Evolutionary conservation across 2,797 vertebrate genomes (phyloP), one percentile per base, ranked within the genome.

Genomic region (Cygnus olor): DNA sequence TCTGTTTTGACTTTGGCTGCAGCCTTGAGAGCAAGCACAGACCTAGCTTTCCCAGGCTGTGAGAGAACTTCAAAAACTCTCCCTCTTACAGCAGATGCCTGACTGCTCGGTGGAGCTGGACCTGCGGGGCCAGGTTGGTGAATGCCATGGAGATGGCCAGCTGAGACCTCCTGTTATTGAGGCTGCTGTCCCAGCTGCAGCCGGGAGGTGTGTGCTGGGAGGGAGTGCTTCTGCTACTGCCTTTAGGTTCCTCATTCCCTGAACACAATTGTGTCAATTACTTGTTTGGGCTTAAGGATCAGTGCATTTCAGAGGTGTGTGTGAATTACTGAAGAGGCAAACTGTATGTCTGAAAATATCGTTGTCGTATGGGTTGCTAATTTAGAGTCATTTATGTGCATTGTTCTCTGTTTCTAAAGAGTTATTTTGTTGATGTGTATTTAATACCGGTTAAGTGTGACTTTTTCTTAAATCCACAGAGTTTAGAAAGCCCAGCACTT

Each of bases 401-500:
- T 49, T 42, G 16, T 82, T 73, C 77, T 77, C 47, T 79, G 53
- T 78, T 91, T 78, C 45, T 30, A 3, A 77, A 40, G 74, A 64
- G 7, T 49, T 70, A 16, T 25, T 63, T 38, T 72, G 78, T 17
- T 79, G 11, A 18, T 34, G 32, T 20, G 0, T 65, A 14, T 49
- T 71, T 83, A 16, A 20, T 70, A 44, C 54, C 84, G 25, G 57
- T 32, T 25, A 66, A 76, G 12, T 8, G 7, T 80, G 38, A 79
- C 49, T 94, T 95, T 73, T 80, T 76, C 61, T 85, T 22, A 56
- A 42, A 91, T 91, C 94, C 30, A 2, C 56, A 99, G 98, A 97
- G 79, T 44, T 97, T 97, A 32, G 99, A 99, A 85, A 98, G 96
- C 42, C 98, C 99, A 61, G 98, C 99, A 11, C 98, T 99, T 66